These are phyloP conservation scores for Pollenia angustigena DNA, from an alignment of 2,888 invertebrate species.

Conservation along the genomic window DNA sequence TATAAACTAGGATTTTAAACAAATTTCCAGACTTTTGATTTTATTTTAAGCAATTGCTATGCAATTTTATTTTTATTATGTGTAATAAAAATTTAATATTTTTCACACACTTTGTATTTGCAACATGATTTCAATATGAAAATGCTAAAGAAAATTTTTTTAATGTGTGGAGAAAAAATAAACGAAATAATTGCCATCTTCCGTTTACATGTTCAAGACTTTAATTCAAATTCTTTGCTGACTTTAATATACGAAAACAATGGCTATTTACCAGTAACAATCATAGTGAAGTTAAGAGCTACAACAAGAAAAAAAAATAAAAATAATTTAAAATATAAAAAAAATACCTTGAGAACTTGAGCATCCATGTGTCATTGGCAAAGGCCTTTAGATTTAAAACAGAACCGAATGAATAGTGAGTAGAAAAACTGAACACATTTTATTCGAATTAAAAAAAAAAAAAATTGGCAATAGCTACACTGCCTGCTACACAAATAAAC, in stretches of 20 bases:
- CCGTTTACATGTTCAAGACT: conserved; percentile 48
- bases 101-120: conserved; percentile 65
- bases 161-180: conserved; percentile 39
- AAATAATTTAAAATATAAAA: conserved; percentile 68
- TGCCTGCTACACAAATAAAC: conserved; percentile 29
- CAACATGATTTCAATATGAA: conserved; percentile 29
- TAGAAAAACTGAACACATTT: conserved; percentile 52
- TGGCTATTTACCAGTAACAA: conserved; percentile 59
- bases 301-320: not conserved
- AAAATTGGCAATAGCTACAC: conserved; percentile 35
- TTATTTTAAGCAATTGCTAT: not conserved
- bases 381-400: conserved; percentile 66
- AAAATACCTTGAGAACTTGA: conserved; percentile 72
- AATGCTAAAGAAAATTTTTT: conserved; percentile 17
- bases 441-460: too few relatives aligned
- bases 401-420: conserved; percentile 29
- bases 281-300: conserved; percentile 20
- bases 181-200: conserved; percentile 64
- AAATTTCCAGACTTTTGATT: not conserved
- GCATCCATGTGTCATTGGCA: conserved; percentile 73
- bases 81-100: conserved; percentile 39
- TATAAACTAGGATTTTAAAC: too few relatives aligned
- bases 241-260: conserved; percentile 44
- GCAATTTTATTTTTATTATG: conserved; percentile 16
- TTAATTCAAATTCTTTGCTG: conserved; percentile 18